A percentile compares a stretch with the other conserved stretches of the same genome.
These are phyloP conservation scores for Stegastes partitus DNA, from an alignment of 2,113 vertebrate genomes.

Conservation along the genomic window DNA sequence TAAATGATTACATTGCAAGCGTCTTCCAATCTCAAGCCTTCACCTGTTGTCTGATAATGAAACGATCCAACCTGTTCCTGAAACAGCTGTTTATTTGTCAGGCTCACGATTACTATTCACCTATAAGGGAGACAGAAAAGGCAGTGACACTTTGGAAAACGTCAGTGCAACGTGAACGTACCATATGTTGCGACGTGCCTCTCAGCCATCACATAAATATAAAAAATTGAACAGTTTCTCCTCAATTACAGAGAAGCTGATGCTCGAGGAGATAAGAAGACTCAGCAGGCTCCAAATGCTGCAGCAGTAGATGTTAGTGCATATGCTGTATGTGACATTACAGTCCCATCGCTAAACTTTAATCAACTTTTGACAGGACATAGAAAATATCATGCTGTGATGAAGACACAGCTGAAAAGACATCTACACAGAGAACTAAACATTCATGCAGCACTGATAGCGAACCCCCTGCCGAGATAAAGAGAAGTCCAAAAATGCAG, in stretches of 20 bases:
- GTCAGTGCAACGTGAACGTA: slow-evolving; percentile 26
- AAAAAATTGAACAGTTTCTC: slow-evolving; percentile 22
- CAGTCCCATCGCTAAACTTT: slow-evolving; percentile 32
- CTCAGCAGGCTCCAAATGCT: slow-evolving; percentile 18
- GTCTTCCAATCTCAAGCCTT: not conserved
- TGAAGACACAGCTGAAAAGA: slow-evolving; percentile 6
- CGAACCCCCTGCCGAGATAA: slow-evolving; percentile 3
- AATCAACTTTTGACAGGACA: slow-evolving; percentile 16
- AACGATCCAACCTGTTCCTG: slow-evolving; percentile 6
- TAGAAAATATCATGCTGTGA: not conserved
- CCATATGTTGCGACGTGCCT: slow-evolving; percentile 29
- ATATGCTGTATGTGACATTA: slow-evolving; percentile 11
- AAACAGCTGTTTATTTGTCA: slow-evolving; percentile 28
- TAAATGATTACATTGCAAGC: not conserved
- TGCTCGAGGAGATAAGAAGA: slow-evolving; percentile 6
- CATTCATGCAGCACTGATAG: slow-evolving; percentile 16
- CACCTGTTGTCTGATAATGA: not conserved
- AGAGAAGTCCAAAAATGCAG: not conserved
- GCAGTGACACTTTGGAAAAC: slow-evolving; percentile 3
- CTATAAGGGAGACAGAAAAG: not conserved
- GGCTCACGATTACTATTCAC: not conserved
- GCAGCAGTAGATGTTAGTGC: not conserved
- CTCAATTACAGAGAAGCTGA: slow-evolving; percentile 24
- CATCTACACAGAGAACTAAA: slow-evolving; percentile 9
- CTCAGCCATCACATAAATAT: slow-evolving; percentile 36